Conservation (phyloP, 2,113 vertebrate genomes). For the Pollimyrus isidori region DNA sequence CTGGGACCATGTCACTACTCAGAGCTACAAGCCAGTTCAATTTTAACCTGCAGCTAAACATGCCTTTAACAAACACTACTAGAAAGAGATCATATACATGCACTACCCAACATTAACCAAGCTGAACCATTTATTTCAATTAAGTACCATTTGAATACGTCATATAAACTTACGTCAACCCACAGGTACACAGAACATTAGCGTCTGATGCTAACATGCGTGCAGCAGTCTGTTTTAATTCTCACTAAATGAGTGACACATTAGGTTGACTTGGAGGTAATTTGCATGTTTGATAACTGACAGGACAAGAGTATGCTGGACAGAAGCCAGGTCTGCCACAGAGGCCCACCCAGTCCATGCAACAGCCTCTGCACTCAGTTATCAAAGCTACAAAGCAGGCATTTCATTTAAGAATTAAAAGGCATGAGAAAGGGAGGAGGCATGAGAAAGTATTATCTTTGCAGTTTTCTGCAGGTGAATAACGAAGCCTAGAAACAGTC, state of each 20-base stretch:
- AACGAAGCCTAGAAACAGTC: not conserved
- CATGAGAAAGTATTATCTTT: not conserved
- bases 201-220: not conserved
- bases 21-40: not conserved
- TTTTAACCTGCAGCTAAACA: not conserved
- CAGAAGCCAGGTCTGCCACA: not conserved
- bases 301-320: not conserved
- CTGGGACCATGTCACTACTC: not conserved
- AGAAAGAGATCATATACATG: not conserved
- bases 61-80: not conserved
- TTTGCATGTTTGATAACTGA: conserved; percentile 6
- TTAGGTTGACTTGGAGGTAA: not conserved
- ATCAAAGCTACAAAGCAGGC: not conserved
- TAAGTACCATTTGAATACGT: not conserved
- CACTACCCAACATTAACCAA: not conserved
- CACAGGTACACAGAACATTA: not conserved
- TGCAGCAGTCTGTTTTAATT: not conserved
- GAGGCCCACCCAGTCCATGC: not conserved
- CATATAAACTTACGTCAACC: not conserved
- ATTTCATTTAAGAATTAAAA: not conserved
- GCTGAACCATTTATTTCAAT: not conserved
- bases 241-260: not conserved
- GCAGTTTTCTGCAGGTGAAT: not conserved
- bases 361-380: not conserved
- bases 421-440: not conserved